Evolutionary conservation across 2,888 invertebrate species (phyloP).

Genomic region (Bombylius major): DNA sequence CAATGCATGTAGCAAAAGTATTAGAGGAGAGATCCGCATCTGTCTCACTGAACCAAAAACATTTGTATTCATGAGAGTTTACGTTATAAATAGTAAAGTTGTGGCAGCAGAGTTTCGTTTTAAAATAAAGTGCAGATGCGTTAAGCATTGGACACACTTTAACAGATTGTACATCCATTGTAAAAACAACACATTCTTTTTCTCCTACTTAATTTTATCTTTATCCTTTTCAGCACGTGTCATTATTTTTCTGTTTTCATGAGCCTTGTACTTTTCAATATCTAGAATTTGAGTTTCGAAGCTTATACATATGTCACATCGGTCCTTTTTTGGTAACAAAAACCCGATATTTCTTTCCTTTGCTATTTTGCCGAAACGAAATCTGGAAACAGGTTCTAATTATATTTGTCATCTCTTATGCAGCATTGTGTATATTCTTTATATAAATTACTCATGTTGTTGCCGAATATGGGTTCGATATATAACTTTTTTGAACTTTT

Average conservation of each 20-base stretch:
- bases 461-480: not conserved
- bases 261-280: not conserved
- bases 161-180: slow-evolving; percentile 2
- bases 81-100: slow-evolving; percentile 1
- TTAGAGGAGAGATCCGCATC: too few species aligned
- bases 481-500: not conserved
- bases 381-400: not conserved
- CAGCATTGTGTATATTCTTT: not conserved
- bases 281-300: not conserved
- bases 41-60: not conserved
- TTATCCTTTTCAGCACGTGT: not conserved
- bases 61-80: not conserved
- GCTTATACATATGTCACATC: not conserved
- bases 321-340: not conserved
- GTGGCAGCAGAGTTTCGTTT: slow-evolving; percentile 2
- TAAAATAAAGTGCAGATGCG: slow-evolving; percentile 2
- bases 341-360: not conserved
- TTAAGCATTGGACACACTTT: slow-evolving; percentile 3
- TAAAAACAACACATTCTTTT: not conserved
- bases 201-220: not conserved
- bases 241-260: not conserved
- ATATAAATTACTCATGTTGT: not conserved
- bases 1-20: too few species aligned
- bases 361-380: not conserved
- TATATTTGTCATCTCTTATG: too few species aligned